Evolutionary conservation across 2,113 vertebrate species (phyloP), one percentile per base, ranked within the genome.

Genomic region (Tympanuchus pallidicinctus): DNA sequence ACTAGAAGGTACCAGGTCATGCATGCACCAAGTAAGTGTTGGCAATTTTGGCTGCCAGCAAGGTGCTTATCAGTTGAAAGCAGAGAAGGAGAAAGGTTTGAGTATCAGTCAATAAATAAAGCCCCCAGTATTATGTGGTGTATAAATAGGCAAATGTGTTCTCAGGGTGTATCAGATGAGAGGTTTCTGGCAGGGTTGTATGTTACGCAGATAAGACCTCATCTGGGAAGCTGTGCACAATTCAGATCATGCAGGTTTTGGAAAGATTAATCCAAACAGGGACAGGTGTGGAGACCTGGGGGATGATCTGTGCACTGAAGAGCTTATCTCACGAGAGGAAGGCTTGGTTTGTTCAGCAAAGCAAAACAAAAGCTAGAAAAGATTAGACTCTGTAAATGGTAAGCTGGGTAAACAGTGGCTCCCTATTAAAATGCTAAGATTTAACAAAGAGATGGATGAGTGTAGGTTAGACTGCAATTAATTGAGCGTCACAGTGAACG

Each of bases 251-350:
- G 4, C 43, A 63, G 76, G 36, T 93, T 94, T 69, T 96, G 89
- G 89, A 90, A 93, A 90, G 83, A 48, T 93, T 78, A 92, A 93
- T 94, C 90, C 90, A 84, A 4, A 59, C 47, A 52, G 54, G 70
- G 36, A 76, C 92, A 95, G 95, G 92, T 96, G 92, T 94, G 95
- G 90, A 84, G 77, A 81, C 28, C 21, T 71, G 3, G 61, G 28
- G 65, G 8, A 59, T n/a, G 80, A 78, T 50, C 57, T 81, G 38
- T 8, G 1, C 32, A 16, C 80, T 64, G 61, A 71, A 69, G 65
- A 84, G 80, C 18, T 93, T 60, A 47, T 90, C 61, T 72, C 28
- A 8, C 22, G 65, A 72, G 83, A 43, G 32, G 61, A 10, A 57
- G 13, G 34, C 24, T 57, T 88, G 73, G 61, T 65, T 90, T 80